phyloP scores from a whole-genome alignment of 2,797 vertebrate genomes.

The Rhinoraja longicauda region DNA sequence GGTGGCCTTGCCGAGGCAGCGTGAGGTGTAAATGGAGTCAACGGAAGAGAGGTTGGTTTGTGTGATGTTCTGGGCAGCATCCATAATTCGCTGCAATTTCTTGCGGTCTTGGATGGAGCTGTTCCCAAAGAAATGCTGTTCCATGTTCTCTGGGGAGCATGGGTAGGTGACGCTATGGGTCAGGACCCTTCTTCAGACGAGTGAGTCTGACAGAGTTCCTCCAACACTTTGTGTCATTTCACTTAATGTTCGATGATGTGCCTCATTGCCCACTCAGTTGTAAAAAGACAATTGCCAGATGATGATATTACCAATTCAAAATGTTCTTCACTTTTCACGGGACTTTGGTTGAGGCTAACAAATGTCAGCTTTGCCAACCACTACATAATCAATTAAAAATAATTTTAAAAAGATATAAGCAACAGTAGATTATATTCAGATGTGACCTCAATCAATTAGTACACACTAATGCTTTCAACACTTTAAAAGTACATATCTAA shows the following conservation, averaged over 20 bases:
- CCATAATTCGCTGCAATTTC: too few relatives aligned
- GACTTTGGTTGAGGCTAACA: not conserved
- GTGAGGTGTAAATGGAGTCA: too few relatives aligned
- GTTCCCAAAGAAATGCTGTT: too few relatives aligned
- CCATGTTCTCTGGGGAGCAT: too few relatives aligned
- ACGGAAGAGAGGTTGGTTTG: too few relatives aligned
- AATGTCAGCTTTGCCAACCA: not conserved
- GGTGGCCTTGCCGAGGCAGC: too few relatives aligned
- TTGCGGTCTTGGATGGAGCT: too few relatives aligned
- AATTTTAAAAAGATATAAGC: not conserved
- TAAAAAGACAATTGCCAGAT: not conserved
- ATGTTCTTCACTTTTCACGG: not conserved
- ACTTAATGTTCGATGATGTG: not conserved
- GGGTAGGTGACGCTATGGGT: too few relatives aligned
- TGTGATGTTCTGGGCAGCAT: too few relatives aligned
- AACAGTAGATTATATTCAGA: not conserved
- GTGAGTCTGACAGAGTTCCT: too few relatives aligned
- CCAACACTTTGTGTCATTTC: too few relatives aligned
- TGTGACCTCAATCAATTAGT: not conserved
- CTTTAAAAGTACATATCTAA: slow-evolving; percentile 12
- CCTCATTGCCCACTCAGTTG: not conserved
- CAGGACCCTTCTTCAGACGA: too few relatives aligned
- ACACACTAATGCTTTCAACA: not conserved
- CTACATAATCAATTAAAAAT: not conserved
- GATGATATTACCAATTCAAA: not conserved